Base-by-base conservation (phyloP, 2,888 invertebrate species). In the Clusia tigrina region DNA sequence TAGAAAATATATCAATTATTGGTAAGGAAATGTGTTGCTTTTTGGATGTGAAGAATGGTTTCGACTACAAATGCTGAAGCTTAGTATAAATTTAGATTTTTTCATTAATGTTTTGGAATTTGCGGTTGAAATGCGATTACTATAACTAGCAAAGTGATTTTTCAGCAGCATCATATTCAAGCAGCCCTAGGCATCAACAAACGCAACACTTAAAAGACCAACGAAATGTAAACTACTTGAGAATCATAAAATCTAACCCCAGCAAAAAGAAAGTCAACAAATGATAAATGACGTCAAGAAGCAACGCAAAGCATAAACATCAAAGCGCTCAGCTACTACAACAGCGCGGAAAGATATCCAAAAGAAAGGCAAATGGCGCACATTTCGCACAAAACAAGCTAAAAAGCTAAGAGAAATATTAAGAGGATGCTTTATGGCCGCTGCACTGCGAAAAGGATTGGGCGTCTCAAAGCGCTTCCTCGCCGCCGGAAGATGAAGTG, bases 211-310 rank as follows among this genome's bases (percentile, higher is more conserved):
- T 42, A 17, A 6, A 42, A 42, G 12, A 42, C 3, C 42, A 42
- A n/a, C 42, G 42, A 42, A 42, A 42, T 17, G 42, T 42, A 42
- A 42, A 42, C 42, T n/a, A 42, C 42, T 42, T 42, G 12, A 42
- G 42, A 6, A 42, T 3, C 42, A 42, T 42, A n/a, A 42, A 42
- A 42, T 42, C 12, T 3, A 42, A 42, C 3, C 9, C 3, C 42
- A 15, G 42, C 42, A 42, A 42, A 42, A 15, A 42, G n/a, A 42
- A 42, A 15, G 12, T 9, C 42, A 6, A n/a, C 42, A 42, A 42
- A 42, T 42, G 42, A 42, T 15, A 42, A 42, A 42, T 42, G 42
- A 42, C n/a, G 9, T 9, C 9, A 32, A 17, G 42, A 42, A 42
- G 42, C 42, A 17, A 17, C 42, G 42, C 12, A 42, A 15, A n/a